These are phyloP conservation scores for Serrognathus titanus DNA, from an alignment of 2,888 invertebrate genomes.

Conservation along the genomic window DNA sequence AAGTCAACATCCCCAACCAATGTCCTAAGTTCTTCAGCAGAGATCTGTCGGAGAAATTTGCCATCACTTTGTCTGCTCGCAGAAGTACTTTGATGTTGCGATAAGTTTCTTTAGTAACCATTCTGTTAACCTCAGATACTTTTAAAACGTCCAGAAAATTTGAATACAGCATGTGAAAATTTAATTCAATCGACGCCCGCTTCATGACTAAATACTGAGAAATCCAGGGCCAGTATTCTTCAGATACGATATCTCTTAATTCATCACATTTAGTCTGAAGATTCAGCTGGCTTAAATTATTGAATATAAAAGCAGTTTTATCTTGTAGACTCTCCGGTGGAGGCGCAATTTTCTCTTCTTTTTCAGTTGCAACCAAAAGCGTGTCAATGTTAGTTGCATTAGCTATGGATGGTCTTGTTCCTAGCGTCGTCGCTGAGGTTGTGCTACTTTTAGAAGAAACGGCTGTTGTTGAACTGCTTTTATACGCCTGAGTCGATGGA, in stretches of 20 bases:
- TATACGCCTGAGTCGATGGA: slow-evolving; percentile 10
- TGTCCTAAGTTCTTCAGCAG: slow-evolving; percentile 97
- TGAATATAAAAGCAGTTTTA: slow-evolving; percentile 98
- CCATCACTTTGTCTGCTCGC: slow-evolving; percentile 95
- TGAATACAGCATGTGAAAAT: slow-evolving; percentile 95
- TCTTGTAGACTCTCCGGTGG: slow-evolving; percentile 95
- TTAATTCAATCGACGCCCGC: slow-evolving; percentile 95
- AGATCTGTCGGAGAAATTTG: slow-evolving; percentile 93
- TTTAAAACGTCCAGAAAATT: slow-evolving; percentile 93
- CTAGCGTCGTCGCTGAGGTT: slow-evolving; percentile 58
- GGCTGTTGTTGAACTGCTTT: slow-evolving; percentile 19
- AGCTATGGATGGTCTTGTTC: slow-evolving; percentile 80
- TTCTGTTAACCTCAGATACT: slow-evolving; percentile 74
- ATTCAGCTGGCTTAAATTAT: slow-evolving; percentile 95
- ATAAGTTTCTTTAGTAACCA: slow-evolving; percentile 93
- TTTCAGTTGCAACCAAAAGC: slow-evolving; percentile 87
- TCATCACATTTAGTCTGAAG: slow-evolving; percentile 93
- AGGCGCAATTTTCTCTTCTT: slow-evolving; percentile 83
- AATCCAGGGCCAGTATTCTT: slow-evolving; percentile 94
- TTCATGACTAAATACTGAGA: slow-evolving; percentile 95
- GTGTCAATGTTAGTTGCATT: slow-evolving; percentile 98
- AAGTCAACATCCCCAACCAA: slow-evolving; percentile 97
- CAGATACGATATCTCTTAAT: slow-evolving; percentile 84
- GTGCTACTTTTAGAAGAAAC: slow-evolving; percentile 46
- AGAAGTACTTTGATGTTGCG: slow-evolving; percentile 90